A percentile compares a stretch with the other conserved stretches of the same genome.
phyloP scores from a whole-genome alignment of 1,140 invertebrate genomes.

The fruit fly (Drosophila melanogaster) region DNA sequence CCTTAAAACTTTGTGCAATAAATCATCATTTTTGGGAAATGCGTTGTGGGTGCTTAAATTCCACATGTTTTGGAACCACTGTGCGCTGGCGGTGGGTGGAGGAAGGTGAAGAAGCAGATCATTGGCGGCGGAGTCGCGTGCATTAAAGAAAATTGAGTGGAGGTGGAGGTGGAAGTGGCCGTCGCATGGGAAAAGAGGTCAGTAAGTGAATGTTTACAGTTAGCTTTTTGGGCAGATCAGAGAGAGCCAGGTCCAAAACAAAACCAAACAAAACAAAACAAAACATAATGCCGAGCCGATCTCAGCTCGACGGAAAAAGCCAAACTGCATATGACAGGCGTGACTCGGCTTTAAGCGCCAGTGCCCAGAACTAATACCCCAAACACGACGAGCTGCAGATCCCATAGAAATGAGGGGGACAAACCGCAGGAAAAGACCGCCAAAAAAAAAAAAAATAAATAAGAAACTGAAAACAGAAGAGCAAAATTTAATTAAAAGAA shows the following conservation, averaged over 20 bases:
- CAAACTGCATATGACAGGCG: conserved; percentile 74
- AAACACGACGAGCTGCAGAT: conserved; percentile 42
- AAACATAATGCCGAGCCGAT: neutral
- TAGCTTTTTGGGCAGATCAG: conserved; percentile 77
- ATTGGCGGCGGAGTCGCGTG: conserved; percentile 69
- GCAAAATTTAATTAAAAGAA: conserved; percentile 79
- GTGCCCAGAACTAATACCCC: conserved; percentile 74
- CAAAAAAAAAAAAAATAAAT: conserved; percentile 25
- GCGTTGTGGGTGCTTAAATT: neutral
- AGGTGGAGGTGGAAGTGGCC: conserved; percentile 46
- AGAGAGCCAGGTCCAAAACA: conserved; percentile 53
- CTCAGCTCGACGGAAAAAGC: conserved; percentile 31
- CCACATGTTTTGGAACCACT: conserved; percentile 15
- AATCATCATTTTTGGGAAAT: neutral
- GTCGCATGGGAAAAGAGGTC: conserved; percentile 65
- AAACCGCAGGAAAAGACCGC: neutral
- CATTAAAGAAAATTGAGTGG: conserved; percentile 78
- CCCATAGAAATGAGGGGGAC: neutral
- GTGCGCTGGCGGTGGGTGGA: conserved; percentile 18
- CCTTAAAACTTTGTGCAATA: neutral
- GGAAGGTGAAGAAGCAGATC: conserved; percentile 33
- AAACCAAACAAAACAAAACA: too few species aligned
- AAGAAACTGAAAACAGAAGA: conserved; percentile 21
- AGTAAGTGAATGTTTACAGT: conserved; percentile 82
- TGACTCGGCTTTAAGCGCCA: conserved; percentile 62